Percentiles rank a stretch among this genome's conserved stretches.
Evolutionary conservation across 2,888 invertebrate genomes (phyloP).

Genomic region (Linyphia triangularis): DNA sequence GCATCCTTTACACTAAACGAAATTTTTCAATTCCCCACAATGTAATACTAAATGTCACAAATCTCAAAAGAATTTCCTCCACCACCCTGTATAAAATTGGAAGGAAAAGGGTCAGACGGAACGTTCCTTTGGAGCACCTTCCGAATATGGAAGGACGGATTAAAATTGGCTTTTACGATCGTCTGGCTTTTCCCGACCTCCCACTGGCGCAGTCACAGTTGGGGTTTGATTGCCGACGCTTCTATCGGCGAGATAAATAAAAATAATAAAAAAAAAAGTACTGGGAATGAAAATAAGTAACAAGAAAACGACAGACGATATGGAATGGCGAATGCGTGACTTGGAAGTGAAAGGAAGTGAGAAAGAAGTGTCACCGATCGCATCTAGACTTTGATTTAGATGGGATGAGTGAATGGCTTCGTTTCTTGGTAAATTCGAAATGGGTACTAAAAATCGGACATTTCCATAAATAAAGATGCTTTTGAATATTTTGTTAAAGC

Average conservation of each 20-base stretch:
- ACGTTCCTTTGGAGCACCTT: background rate
- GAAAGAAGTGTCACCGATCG: slow-evolving; percentile 18
- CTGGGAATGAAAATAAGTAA: background rate
- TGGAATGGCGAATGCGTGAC: slow-evolving; percentile 15
- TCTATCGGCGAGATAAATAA: slow-evolving; percentile 41
- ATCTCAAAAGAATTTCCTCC: no score
- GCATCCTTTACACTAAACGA: no score
- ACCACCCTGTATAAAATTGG: no score
- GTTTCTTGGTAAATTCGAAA: slow-evolving; percentile 1
- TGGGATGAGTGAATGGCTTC: slow-evolving; percentile 12
- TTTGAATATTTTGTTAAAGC: background rate
- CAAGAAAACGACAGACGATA: background rate
- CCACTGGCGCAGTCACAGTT: slow-evolving; percentile 15
- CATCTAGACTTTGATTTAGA: slow-evolving; percentile 34
- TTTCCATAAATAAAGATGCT: background rate
- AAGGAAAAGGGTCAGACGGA: background rate
- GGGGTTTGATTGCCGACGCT: slow-evolving; percentile 57
- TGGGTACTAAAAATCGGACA: background rate
- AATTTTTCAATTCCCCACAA: no score
- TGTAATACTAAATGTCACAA: no score
- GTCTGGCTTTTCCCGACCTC: slow-evolving; percentile 33
- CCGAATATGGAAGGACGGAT: slow-evolving; percentile 22
- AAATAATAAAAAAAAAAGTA: background rate
- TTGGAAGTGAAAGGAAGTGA: slow-evolving; percentile 25
- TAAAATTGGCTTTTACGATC: slow-evolving; percentile 47